A percentile compares a stretch with the other conserved stretches of the same genome.
Conservation (phyloP, 1,140 invertebrate genomes). For the Zaprionus camerounensis region DNA sequence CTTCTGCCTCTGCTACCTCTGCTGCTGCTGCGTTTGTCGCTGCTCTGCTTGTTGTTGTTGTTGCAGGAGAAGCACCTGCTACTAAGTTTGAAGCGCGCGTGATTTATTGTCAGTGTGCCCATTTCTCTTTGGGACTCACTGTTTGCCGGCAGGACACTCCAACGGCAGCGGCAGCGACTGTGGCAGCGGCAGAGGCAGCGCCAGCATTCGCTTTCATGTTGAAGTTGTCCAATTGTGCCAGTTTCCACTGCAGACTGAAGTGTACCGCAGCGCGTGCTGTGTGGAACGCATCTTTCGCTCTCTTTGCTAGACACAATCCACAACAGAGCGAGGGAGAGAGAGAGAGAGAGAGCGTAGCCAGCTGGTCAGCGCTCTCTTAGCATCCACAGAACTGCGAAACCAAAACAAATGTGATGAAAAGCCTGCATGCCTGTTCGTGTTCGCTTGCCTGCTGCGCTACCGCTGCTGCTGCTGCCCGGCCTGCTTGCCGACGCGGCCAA, state of each 20-base stretch:
- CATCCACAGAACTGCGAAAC: conserved; percentile 68
- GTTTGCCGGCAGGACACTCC: conserved; percentile 30
- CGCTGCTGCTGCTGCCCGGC: neutral
- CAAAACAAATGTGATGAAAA: conserved; percentile 81
- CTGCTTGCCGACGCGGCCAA: neutral
- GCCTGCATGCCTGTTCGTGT: conserved; percentile 10
- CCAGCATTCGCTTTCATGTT: conserved; percentile 65
- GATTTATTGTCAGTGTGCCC: conserved; percentile 75
- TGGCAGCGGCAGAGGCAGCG: neutral
- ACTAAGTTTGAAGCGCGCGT: conserved; percentile 52
- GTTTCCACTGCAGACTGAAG: conserved; percentile 29
- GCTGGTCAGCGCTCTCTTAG: conserved; percentile 48
- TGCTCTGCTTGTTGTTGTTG: conserved; percentile 11
- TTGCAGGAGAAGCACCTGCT: conserved; percentile 18
- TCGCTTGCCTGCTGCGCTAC: conserved; percentile 8
- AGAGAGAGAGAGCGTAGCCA: neutral
- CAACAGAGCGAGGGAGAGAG: neutral
- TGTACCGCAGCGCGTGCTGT: conserved; percentile 25
- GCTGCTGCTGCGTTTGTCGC: neutral
- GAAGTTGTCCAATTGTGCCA: conserved; percentile 41
- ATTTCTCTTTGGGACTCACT: conserved; percentile 36
- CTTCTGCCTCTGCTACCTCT: no score
- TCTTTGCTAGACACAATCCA: conserved; percentile 68
- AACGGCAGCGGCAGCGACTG: conserved; percentile 16
- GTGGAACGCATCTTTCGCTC: conserved; percentile 7